Conservation (phyloP, 1,140 invertebrate species). For the Manduca sexta region DNA sequence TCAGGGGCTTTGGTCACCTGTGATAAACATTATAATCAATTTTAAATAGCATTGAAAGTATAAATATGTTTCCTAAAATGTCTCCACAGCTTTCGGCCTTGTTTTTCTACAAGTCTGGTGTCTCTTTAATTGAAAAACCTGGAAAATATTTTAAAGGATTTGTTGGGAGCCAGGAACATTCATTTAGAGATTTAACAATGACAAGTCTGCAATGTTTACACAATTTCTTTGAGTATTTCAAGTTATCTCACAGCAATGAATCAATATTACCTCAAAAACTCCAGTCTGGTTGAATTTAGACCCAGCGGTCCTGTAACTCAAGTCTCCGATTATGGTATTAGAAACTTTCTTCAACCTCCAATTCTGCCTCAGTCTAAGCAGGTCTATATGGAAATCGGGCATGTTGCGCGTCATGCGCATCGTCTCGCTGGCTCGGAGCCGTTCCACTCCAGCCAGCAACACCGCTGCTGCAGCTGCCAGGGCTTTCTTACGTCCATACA, state of each 20-base stretch:
- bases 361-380: conserved; percentile 91
- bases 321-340: conserved; percentile 95
- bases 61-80: too few relatives aligned
- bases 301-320: conserved; percentile 94
- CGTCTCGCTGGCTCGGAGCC: conserved; percentile 85
- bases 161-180: too few relatives aligned
- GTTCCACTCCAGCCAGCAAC: conserved; percentile 87
- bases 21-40: conserved; percentile 8
- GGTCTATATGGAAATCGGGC: conserved; percentile 94
- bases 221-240: too few relatives aligned
- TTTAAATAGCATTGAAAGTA: too few relatives aligned
- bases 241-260: too few relatives aligned
- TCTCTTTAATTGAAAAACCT: too few relatives aligned
- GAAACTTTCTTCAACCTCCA: conserved; percentile 97
- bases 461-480: conserved; percentile 88
- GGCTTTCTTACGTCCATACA: conserved; percentile 95
- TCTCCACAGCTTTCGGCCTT: too few relatives aligned
- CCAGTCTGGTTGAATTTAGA: conserved; percentile 95
- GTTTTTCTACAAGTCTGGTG: too few relatives aligned
- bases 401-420: conserved; percentile 81
- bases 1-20: conserved; percentile 91
- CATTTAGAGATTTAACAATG: too few relatives aligned
- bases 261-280: conserved; percentile 90
- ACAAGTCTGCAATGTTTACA: too few relatives aligned
- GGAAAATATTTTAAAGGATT: too few relatives aligned